Conservation (phyloP, 2,797 vertebrate species). For the Enteromius viviparus region DNA sequence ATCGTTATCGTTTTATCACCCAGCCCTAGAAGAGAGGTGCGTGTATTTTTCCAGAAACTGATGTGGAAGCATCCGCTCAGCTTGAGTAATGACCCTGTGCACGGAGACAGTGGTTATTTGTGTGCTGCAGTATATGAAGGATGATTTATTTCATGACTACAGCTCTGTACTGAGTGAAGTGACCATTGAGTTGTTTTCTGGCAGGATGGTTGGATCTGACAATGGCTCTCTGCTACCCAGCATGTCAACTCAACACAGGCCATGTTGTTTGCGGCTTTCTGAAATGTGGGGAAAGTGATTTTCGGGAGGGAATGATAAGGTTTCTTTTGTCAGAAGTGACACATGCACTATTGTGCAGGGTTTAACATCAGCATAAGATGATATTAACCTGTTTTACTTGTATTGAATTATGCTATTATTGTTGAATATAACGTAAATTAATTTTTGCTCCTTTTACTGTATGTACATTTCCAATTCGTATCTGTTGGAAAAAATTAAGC, state of each 20-base stretch:
- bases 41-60: background rate
- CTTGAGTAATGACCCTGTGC: conserved; percentile 18
- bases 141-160: conserved; percentile 45
- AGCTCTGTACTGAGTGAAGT: conserved; percentile 43
- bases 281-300: background rate
- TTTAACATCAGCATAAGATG: background rate
- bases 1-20: too few relatives aligned
- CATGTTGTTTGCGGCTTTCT: conserved; percentile 41
- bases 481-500: background rate
- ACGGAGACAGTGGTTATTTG: conserved; percentile 25
- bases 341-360: conserved; percentile 23
- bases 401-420: background rate
- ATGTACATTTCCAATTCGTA: background rate
- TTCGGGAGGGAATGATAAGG: conserved; percentile 12
- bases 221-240: conserved; percentile 31
- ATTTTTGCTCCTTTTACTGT: background rate
- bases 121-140: conserved; percentile 14
- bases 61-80: background rate
- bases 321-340: conserved; percentile 29
- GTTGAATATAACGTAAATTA: background rate
- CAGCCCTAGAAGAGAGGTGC: too few relatives aligned
- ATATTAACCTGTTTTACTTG: background rate
- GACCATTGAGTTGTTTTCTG: conserved; percentile 47
- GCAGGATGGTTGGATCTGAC: conserved; percentile 35
- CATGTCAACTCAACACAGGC: conserved; percentile 45